Base-by-base conservation (phyloP, 2,888 invertebrate genomes). In the Cheilosia urbana region DNA sequence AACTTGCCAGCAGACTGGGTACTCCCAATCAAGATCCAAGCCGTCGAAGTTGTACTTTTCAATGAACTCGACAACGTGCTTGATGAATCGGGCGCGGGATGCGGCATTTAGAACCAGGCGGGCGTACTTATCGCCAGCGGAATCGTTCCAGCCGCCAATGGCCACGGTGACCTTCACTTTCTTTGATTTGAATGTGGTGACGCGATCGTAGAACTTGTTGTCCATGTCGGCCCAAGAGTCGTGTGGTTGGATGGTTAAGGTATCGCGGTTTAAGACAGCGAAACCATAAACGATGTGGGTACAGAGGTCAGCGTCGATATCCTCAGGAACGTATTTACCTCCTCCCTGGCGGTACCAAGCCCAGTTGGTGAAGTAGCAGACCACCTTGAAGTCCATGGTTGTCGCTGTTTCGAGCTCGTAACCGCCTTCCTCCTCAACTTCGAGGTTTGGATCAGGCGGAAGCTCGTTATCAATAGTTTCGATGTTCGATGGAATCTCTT, bases 91-190 rank as follows among this genome's bases (percentile, higher is more conserved):
- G 34, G 94, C 93, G 73, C 97, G 93, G 0, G 96, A 95, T 0
- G 94, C 92, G 0, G 95, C 94, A 89, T 94, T 96, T 90, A 96
- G 96, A 0, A 97, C 97, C 40, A 98, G 93, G 53, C 95, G 94
- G 1, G 97, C 96, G 92, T 98, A 98, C 90, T 98, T 98, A 91
- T 97, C 96, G 4, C 97, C 97, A 0, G 96, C 96, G 0, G 97
- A 98, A 92, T 98, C 98, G 90, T 97, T 98, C 98, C 98, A 98
- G 0, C 98, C 98, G 6, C 98, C 98, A 78, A 98, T 95, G 0
- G 98, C 98, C 2, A 98, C 93, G 0, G 97, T 93, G 0, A 97
- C 96, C 91, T 97, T 97, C 15, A 97, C 94, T 0, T 96, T 96
- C 88, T 95, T 95, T 1, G 93, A 93, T 88, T 95, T 96, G 34